Base-by-base conservation (phyloP, 2,797 vertebrate genomes). In the Siniperca undulata region DNA sequence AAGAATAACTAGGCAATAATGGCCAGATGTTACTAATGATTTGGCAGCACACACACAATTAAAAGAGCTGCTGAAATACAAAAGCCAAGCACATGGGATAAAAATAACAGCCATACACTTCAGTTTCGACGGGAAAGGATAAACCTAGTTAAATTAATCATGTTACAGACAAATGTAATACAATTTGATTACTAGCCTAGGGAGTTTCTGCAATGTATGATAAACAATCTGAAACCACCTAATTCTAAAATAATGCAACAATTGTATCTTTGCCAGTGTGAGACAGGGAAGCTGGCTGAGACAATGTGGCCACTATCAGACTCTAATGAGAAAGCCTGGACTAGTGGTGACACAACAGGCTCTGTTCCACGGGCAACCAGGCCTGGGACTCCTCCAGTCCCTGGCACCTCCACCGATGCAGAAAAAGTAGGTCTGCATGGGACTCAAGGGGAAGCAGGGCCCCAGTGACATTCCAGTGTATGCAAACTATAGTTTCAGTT, bases 301-400 rank as follows among this genome's bases (percentile, higher is more conserved):
- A 94, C 91, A 93, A 93, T 91, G 89, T 38, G 60, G 77, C 82
- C 84, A 90, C 87, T 92, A 88, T 93, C 77, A 77, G 84, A 56
- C 42, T 68, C 74, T 82, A 91, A 91, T 84, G 83, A 92, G 88
- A 92, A 86, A 77, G 78, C 52, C 77, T 50, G 50, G 77, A 77
- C 81, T 68, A 61, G 36, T 12, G 16, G 73, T 80, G 88, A 86
- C 74, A 89, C 84, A 86, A 90, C 82, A 50, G 81, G 66, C 87
- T 91, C 86, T 89, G 88, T 82, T 82, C 77, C 65, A 76, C 59
- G 52, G 64, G 84, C 73, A 42, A 78, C 59, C 56, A 61, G 68
- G 22, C 73, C 84, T 69, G 78, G 85, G 86, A 72, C 80, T 72
- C 78, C 83, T 88, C 87, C 90, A 80, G 80, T 50, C 77, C 17